Evolutionary conservation across 1,140 invertebrate genomes (phyloP).

Genomic region (Maconellicoccus hirsutus): DNA sequence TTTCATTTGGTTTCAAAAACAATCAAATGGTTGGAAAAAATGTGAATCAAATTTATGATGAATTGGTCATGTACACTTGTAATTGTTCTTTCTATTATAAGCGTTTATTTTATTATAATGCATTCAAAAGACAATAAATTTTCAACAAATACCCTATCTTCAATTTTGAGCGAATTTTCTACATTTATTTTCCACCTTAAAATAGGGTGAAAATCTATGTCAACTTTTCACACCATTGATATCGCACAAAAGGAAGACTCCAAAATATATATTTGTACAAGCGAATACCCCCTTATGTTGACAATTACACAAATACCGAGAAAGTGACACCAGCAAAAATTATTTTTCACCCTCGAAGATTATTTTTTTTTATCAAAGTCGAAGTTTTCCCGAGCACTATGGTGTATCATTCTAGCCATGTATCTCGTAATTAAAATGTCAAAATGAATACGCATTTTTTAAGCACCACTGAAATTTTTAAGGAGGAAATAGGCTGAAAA

Average conservation of each 20-base stretch:
- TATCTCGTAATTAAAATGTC: background rate
- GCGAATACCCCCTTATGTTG: background rate
- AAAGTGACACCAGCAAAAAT: background rate
- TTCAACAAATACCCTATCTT: too few species aligned
- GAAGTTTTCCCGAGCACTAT: background rate
- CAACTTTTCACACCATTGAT: too few species aligned
- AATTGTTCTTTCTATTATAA: too few species aligned
- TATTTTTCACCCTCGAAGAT: constrained; percentile 7
- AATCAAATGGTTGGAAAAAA: too few species aligned
- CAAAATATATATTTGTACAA: background rate
- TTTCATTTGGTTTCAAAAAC: too few species aligned
- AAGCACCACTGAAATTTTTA: background rate
- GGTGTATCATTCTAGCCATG: background rate
- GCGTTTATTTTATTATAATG: too few species aligned
- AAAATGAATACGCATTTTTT: background rate
- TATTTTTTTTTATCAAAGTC: background rate
- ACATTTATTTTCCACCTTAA: too few species aligned
- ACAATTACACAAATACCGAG: background rate
- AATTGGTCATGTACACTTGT: too few species aligned
- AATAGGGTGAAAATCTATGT: too few species aligned
- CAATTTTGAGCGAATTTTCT: too few species aligned
- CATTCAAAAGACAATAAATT: too few species aligned
- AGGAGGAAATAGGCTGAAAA: background rate
- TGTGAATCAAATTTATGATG: too few species aligned
- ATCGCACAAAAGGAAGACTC: background rate